Base-by-base conservation (phyloP, 2,888 invertebrate genomes). In the Scaptomyza flava region DNA sequence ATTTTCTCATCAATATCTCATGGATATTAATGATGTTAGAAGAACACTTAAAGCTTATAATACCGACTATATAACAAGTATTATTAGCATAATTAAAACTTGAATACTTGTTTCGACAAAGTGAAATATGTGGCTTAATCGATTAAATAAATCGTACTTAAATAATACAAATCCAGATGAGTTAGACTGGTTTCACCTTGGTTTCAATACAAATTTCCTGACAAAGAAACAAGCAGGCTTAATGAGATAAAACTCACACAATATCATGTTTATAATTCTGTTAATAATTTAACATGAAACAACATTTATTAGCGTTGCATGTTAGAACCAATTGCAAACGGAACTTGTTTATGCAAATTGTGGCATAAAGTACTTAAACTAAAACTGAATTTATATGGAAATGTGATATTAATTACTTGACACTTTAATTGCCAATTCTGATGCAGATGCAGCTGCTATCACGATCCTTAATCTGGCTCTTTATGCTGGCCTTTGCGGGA, bases 371-470 rank as follows among this genome's bases (percentile, higher is more conserved):
- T 54, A 50, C 47, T 34, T 20, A 53, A 56, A 81, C 68, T 72
- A 48, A 46, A 70, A 41, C 6, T 36, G 36, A 43, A 47, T 72
- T 53, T 66, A 61, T 63, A 58, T 72, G 60, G 41, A 67, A 65
- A 81, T 53, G 59, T 46, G 46, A 51, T 33, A 53, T 47, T 72
- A 58, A 68, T 68, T 54, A 43, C 11, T 17, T 65, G 43, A 66
- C 31, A 63, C 54, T 38, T 68, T 20, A 56, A 60, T 61, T 60
- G 11, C n/a, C 30, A 9, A 20, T 56, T 74, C 38, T 14, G 77
- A 82, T 89, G 83, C 69, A 79, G 64, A 74, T 77, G 66, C 75
- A 75, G 69, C 50, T 79, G 69, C 58, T 66, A n/a, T 54, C 74
- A 31, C 54, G 75, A 52, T 68, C 71, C 36, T 52, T 77, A 6